Percentiles rank a stretch among this genome's conserved stretches.
These are phyloP conservation scores for Koerneria pararmatus DNA, from an alignment of 2,888 invertebrate genomes.

Conservation along the genomic window DNA sequence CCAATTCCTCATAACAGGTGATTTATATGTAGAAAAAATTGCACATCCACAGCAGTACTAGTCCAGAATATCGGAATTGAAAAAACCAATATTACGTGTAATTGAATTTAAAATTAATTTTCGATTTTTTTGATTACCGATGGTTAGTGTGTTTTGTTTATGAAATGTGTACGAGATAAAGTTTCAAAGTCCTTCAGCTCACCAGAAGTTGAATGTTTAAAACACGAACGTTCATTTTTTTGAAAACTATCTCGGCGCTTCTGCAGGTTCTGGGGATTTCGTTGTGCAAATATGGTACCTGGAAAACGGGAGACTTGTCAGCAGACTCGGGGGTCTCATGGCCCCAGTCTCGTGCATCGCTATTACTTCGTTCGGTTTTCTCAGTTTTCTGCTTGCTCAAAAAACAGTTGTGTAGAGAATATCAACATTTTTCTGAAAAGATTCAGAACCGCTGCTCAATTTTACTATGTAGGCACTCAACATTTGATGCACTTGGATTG, in stretches of 20 bases:
- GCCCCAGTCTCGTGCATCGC: conserved; percentile 71
- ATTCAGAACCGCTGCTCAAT: too few relatives aligned
- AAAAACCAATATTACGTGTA: too few relatives aligned
- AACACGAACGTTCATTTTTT: not conserved
- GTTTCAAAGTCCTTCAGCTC: not conserved
- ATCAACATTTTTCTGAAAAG: too few relatives aligned
- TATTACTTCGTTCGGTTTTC: conserved; percentile 43
- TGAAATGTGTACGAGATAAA: too few relatives aligned
- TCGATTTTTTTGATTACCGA: too few relatives aligned
- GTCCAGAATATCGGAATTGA: too few relatives aligned
- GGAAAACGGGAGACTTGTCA: conserved; percentile 51
- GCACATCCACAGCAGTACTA: too few relatives aligned
- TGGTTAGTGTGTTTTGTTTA: too few relatives aligned
- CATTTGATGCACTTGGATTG: too few relatives aligned
- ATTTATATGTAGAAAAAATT: conserved; percentile 15
- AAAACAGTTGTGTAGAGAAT: not conserved
- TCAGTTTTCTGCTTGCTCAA: not conserved
- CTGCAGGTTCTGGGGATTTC: conserved; percentile 61
- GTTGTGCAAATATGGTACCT: conserved; percentile 62
- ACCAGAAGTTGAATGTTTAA: not conserved
- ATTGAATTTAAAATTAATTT: too few relatives aligned
- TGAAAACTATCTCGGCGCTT: not conserved
- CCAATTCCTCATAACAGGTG: conserved; percentile 79
- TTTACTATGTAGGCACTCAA: too few relatives aligned
- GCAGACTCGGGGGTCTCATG: conserved; percentile 63